phyloP scores from a whole-genome alignment of 2,888 invertebrate species.

The Hyposoter didymator region DNA sequence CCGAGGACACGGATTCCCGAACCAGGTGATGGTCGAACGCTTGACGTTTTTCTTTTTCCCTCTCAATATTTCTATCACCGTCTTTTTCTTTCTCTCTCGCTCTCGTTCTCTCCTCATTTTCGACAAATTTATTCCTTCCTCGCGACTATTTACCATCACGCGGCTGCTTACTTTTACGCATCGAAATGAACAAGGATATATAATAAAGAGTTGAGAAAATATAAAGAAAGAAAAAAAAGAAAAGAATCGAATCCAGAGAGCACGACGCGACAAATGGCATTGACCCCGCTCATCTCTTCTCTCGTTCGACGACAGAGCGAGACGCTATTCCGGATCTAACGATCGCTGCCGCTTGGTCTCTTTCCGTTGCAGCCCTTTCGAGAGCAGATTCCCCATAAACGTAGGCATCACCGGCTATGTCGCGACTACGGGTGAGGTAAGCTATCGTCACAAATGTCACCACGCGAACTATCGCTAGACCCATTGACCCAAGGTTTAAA shows the following conservation, averaged over 20 bases:
- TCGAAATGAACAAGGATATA: neutral
- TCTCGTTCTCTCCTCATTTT: neutral
- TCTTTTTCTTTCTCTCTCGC: slow-evolving; percentile 49
- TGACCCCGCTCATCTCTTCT: slow-evolving; percentile 68
- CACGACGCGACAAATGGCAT: slow-evolving; percentile 60
- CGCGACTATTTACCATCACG: neutral
- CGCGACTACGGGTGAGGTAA: slow-evolving; percentile 97
- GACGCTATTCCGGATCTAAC: slow-evolving; percentile 69
- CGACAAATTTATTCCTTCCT: slow-evolving; percentile 25
- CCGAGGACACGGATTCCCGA: slow-evolving; percentile 92
- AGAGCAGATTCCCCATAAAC: slow-evolving; percentile 97
- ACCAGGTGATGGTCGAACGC: slow-evolving; percentile 86
- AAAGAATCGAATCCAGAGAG: slow-evolving; percentile 57
- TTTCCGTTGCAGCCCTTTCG: slow-evolving; percentile 89
- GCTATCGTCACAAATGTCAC: slow-evolving; percentile 72
- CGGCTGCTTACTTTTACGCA: neutral
- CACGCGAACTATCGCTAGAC: neutral
- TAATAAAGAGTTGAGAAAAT: slow-evolving; percentile 10
- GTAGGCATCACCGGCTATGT: slow-evolving; percentile 98
- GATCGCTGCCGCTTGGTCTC: slow-evolving; percentile 72
- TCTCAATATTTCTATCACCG: slow-evolving; percentile 66
- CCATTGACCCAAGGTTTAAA: neutral
- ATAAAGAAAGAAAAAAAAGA: slow-evolving; percentile 14
- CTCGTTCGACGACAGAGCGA: slow-evolving; percentile 67
- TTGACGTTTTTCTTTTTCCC: slow-evolving; percentile 56